Base-by-base conservation (phyloP, 2,888 invertebrate species). In the Amphipoea lucens region DNA sequence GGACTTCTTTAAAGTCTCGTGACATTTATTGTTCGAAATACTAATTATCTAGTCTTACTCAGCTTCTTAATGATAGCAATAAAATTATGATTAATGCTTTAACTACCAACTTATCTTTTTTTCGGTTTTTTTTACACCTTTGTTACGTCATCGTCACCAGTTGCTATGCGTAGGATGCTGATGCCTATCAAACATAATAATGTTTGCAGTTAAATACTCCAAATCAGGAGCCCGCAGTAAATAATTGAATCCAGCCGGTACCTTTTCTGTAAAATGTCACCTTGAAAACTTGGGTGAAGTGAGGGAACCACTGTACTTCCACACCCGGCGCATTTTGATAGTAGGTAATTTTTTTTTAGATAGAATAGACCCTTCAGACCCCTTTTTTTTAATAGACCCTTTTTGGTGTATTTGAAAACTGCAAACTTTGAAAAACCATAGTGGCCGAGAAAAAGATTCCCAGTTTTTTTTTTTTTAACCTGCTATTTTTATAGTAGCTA, bases 71-170 rank as follows among this genome's bases (percentile, higher is more conserved):
- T 63, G 20, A 79, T 71, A 63, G 36, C n/a, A 54, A 79, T n/a
- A n/a, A n/a, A n/a, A n/a, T 65, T 57, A 72, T 70, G 20, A 36
- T 72, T 45, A 23, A 63, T 71, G n/a, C 81, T 71, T 45, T 63
- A 71, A 62, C 17, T 36, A 36, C 36, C 4, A n/a, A 9, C 20
- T 71, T 81, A 23, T 65, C 42, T n/a, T n/a, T n/a, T n/a, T n/a
- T n/a, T 70, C 14, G 51, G 0, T 79, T 51, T 78, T 51, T 70
- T 62, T 11, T 23, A n/a, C 42, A 70, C 23, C 23, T 81, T 63
- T 57, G 4, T 57, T 57, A 57, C 57, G 57, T 57, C 57, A 57
- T 11, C 57, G 57, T 57, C 57, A 57, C 23, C 36, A 45, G 20
- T 81, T 63, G 11, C 1, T 57, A 29, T 42, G 29, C 51, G 17